A percentile compares a stretch with the other conserved stretches of the same genome.
Conservation (phyloP, 2,797 vertebrate genomes). For the Fundulus diaphanus region DNA sequence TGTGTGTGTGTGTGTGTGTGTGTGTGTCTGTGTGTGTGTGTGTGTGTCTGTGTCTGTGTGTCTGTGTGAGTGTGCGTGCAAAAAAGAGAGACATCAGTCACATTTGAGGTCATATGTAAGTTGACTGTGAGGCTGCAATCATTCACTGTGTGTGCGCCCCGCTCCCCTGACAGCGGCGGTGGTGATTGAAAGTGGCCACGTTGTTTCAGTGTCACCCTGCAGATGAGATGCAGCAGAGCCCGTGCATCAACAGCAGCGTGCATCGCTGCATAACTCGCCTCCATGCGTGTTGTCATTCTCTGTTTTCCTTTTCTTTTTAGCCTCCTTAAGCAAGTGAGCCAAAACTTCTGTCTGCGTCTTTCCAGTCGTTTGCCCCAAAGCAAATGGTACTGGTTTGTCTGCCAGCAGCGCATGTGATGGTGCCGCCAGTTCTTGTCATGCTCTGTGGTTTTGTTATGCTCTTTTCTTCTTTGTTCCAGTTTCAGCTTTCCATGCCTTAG, state of each 20-base stretch:
- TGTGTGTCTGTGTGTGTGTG: slow-evolving; percentile 30
- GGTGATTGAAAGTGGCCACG: slow-evolving; percentile 63
- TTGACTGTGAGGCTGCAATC: slow-evolving; percentile 47
- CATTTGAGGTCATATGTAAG: slow-evolving; percentile 55
- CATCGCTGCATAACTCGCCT: slow-evolving; percentile 6
- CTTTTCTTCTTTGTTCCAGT: slow-evolving; percentile 4
- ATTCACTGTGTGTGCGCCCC: slow-evolving; percentile 34
- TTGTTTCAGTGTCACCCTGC: slow-evolving; percentile 59
- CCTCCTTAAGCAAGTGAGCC: background rate
- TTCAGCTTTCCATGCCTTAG: background rate
- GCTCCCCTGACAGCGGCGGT: slow-evolving; percentile 38
- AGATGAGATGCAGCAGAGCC: slow-evolving; percentile 44
- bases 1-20: slow-evolving; percentile 29
- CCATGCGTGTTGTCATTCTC: slow-evolving; percentile 26
- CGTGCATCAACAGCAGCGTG: slow-evolving; percentile 30
- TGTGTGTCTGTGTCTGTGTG: background rate
- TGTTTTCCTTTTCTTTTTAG: background rate
- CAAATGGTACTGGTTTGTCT: slow-evolving; percentile 13
- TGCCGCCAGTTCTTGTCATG: slow-evolving; percentile 6
- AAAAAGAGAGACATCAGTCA: slow-evolving; percentile 25
- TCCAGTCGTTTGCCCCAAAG: slow-evolving; percentile 37
- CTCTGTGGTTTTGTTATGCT: slow-evolving; percentile 3
- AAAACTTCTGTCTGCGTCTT: slow-evolving; percentile 19
- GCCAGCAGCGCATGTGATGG: slow-evolving; percentile 6
- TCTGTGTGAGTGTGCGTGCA: background rate